phyloP scores from a whole-genome alignment of 2,113 vertebrate species.

The Mus pahari region DNA sequence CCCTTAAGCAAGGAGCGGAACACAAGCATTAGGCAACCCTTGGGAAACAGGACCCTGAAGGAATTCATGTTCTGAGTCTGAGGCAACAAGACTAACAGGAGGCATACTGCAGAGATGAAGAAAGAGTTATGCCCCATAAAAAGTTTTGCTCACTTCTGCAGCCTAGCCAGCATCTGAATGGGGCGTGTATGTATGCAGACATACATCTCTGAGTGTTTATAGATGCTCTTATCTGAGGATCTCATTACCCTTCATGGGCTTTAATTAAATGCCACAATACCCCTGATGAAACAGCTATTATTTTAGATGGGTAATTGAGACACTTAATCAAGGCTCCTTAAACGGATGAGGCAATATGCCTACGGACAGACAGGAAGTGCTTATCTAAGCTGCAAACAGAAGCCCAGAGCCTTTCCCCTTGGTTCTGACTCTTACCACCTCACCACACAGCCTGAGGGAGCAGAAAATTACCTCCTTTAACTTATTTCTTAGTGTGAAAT shows the following conservation, averaged over 20 bases:
- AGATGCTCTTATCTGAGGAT: slow-evolving; percentile 75
- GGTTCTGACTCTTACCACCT: slow-evolving; percentile 32
- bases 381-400: slow-evolving; percentile 56
- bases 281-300: slow-evolving; percentile 75
- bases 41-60: slow-evolving; percentile 18
- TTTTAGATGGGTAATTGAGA: slow-evolving; percentile 75
- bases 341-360: slow-evolving; percentile 71
- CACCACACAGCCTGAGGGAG: slow-evolving; percentile 57
- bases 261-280: slow-evolving; percentile 72
- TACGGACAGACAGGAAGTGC: slow-evolving; percentile 73
- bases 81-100: background rate
- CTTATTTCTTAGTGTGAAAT: background rate
- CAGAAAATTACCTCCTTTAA: slow-evolving; percentile 68
- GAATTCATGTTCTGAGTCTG: slow-evolving; percentile 1
- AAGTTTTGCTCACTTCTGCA: background rate
- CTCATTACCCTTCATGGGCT: slow-evolving; percentile 65
- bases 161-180: background rate
- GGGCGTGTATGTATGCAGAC: background rate
- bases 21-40: background rate
- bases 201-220: slow-evolving; percentile 56
- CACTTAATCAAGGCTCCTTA: slow-evolving; percentile 66
- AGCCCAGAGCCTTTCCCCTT: slow-evolving; percentile 22
- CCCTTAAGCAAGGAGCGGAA: background rate
- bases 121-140: background rate
- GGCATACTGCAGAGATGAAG: background rate